phyloP scores from a whole-genome alignment of 2,113 vertebrate species.

The Peromyscus leucopus region DNA sequence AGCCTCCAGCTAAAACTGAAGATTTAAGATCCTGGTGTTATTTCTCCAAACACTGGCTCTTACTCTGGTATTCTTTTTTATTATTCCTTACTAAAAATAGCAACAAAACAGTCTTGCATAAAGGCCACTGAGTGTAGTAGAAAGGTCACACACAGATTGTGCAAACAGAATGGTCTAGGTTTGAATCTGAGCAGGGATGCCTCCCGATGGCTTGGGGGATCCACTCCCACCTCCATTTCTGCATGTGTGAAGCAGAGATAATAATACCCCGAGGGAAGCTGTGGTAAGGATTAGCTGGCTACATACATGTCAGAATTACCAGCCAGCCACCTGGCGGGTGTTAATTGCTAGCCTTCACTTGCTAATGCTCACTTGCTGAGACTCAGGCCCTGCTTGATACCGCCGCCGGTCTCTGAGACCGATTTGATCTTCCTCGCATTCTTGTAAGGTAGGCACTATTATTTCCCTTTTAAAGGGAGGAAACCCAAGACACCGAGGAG shows the following conservation, averaged over 20 bases:
- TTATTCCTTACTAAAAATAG: constrained; percentile 45
- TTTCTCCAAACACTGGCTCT: constrained; percentile 60
- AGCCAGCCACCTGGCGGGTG: background rate
- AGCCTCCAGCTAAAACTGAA: constrained; percentile 14
- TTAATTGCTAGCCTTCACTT: constrained; percentile 9
- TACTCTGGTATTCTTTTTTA: constrained; percentile 23
- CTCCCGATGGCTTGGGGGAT: background rate
- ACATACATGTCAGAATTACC: constrained; percentile 10
- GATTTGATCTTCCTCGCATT: background rate
- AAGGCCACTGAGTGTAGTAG: background rate
- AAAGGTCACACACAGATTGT: background rate
- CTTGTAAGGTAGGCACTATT: background rate
- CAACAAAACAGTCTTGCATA: background rate
- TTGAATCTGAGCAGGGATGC: background rate
- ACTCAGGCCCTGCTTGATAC: background rate
- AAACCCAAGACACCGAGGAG: background rate
- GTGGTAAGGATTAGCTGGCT: constrained; percentile 27
- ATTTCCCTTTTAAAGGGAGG: background rate
- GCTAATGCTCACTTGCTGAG: background rate
- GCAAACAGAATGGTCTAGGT: background rate
- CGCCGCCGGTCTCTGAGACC: background rate
- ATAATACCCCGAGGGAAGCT: background rate
- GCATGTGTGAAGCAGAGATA: background rate
- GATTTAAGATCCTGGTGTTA: constrained; percentile 31
- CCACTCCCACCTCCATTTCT: background rate